These are phyloP conservation scores for Stictocephala bisonia DNA, from an alignment of 2,888 invertebrate species.

Conservation along the genomic window DNA sequence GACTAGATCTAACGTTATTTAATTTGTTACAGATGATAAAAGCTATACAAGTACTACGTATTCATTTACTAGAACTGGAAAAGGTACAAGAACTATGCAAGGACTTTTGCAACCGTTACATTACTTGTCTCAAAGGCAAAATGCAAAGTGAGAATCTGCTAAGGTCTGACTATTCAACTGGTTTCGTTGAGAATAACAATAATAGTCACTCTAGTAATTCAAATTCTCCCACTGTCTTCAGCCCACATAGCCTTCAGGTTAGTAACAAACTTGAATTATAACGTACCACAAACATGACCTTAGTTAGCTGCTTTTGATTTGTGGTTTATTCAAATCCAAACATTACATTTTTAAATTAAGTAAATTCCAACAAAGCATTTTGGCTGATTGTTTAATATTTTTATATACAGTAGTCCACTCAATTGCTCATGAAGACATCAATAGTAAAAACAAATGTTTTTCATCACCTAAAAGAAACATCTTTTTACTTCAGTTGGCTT, in stretches of 20 bases:
- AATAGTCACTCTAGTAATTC: constrained; percentile 60
- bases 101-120: constrained; percentile 94
- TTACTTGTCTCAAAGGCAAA: constrained; percentile 88
- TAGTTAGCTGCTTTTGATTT: no score
- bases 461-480: no score
- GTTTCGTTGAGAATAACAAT: constrained; percentile 61
- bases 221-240: constrained; percentile 60
- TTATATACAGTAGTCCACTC: no score
- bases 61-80: constrained; percentile 91
- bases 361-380: no score
- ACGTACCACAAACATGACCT: no score
- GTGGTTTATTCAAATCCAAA: no score
- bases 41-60: constrained; percentile 90
- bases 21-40: constrained; percentile 91
- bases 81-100: constrained; percentile 95
- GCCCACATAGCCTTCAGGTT: constrained; percentile 60
- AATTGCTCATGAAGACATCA: no score
- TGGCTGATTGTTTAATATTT: no score
- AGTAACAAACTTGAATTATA: neutral
- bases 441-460: no score
- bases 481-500: no score
- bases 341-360: no score
- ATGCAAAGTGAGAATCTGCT: constrained; percentile 91
- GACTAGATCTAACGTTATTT: no score
- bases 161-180: constrained; percentile 78